These are phyloP conservation scores for Bos taurus DNA, from an alignment of 2,113 vertebrate genomes.

Conservation along the genomic window DNA sequence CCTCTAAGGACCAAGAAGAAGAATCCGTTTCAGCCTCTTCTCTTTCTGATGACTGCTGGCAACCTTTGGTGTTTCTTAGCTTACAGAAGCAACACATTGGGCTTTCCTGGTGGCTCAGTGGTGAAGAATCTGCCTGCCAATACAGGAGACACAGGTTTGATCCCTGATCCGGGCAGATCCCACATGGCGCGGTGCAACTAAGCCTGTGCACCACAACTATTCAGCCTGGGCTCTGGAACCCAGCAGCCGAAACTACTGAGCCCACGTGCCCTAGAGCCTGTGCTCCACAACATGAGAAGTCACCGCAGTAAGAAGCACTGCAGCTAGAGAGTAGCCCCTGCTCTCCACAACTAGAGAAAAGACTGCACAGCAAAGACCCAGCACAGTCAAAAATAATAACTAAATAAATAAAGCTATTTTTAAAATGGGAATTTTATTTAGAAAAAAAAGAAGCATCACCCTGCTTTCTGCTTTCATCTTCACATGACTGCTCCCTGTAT, in stretches of 20 bases:
- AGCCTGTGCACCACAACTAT: neutral
- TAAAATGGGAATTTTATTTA: neutral
- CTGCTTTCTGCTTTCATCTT: neutral
- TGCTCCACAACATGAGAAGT: too few relatives aligned
- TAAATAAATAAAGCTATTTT: neutral
- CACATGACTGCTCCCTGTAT: neutral
- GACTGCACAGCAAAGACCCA: neutral
- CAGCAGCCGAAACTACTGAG: neutral
- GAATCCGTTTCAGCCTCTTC: neutral
- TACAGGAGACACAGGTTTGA: neutral
- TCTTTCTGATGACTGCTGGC: neutral
- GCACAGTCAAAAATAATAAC: neutral
- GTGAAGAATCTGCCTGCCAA: neutral
- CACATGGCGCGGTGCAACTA: neutral
- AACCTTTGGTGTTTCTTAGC: neutral
- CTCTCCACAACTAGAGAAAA: neutral
- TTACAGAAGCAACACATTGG: neutral
- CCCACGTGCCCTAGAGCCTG: neutral
- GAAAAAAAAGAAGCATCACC: neutral
- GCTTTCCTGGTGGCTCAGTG: neutral
- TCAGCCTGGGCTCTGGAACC: neutral
- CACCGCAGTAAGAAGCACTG: neutral
- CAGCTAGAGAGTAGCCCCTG: neutral
- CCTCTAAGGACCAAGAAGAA: neutral
- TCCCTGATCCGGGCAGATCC: neutral